A percentile compares a stretch with the other conserved stretches of the same genome.
Conservation (phyloP, 1,140 invertebrate species). For the Lasaia peninsularis region DNA sequence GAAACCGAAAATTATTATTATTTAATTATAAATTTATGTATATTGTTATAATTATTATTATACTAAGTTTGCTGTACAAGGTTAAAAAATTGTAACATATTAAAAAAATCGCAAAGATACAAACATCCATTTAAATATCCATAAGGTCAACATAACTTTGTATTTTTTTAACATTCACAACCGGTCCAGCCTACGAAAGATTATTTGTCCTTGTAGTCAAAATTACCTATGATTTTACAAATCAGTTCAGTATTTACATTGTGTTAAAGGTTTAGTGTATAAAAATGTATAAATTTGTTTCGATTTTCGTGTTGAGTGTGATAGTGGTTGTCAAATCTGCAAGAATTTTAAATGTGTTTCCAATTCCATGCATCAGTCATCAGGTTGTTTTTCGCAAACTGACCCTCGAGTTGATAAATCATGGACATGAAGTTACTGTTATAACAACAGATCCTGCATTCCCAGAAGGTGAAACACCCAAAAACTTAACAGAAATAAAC, state of each 20-base stretch:
- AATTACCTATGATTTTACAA: no score
- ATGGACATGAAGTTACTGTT: constrained; percentile 5
- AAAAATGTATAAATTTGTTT: background rate
- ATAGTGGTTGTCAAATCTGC: background rate
- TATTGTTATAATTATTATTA: no score
- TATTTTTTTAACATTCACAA: no score
- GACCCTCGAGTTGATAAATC: background rate
- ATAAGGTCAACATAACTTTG: no score
- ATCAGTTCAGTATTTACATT: background rate
- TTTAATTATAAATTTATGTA: no score
- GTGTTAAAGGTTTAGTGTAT: background rate
- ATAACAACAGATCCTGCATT: constrained; percentile 12
- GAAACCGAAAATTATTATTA: no score
- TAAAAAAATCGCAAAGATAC: no score
- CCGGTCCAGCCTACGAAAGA: no score
- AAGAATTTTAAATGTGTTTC: constrained; percentile 5
- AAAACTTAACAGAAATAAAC: constrained; percentile 13
- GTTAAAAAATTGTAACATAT: no score
- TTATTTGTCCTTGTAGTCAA: no score
- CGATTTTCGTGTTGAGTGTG: background rate
- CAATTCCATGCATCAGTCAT: constrained; percentile 9
- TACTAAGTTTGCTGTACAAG: no score
- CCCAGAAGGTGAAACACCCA: background rate
- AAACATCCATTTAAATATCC: no score
- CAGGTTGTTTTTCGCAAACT: constrained; percentile 4